Evolutionary conservation across 2,113 vertebrate genomes (phyloP), one percentile per base, ranked within the genome.

Genomic region (Zeus faber): DNA sequence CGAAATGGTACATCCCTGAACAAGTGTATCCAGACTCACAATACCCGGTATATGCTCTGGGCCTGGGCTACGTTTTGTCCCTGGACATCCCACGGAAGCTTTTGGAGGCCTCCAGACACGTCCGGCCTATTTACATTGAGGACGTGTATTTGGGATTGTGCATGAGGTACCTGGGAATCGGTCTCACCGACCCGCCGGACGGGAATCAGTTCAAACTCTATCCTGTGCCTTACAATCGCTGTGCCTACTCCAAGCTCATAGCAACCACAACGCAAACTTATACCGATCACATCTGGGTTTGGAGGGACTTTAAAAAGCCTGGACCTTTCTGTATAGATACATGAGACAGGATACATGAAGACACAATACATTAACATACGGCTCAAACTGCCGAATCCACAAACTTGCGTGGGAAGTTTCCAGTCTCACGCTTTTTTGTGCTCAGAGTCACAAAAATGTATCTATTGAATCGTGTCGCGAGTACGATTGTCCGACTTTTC

Each of bases 51-150:
- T 92, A 92, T 18, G 80, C 76, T 51, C 53, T 85, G 9, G 91
- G 91, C 0, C 56, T 92, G 4, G 89, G 26, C 0, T 92, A 92
- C n/a, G 67, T 90, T 1, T 14, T 91, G 1, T 91, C 91, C 0
- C 35, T 56, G 0, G 86, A 89, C 2, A 27, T 91, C 6, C 61
- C 85, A 0, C 1, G 0, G 0, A 82, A 80, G 2, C 61, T 93
- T 0, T 39, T 85, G 6, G 29, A 23, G n/a, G 75, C 58, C 0
- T 87, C 91, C 4, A 78, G 67, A 4, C 41, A 18, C 0, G 16
- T 87, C 3, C 76, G 43, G 0, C 0, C 68, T 0, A 1, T 93
- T 26, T 90, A 91, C 67, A 91, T 92, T 43, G 92, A 94, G 18
- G 92, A 88, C 3, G 83, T 79, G 2, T 79, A 66, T 58, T 20